Conservation (phyloP, 2,797 vertebrate species). For the Eulemur albifrons region DNA sequence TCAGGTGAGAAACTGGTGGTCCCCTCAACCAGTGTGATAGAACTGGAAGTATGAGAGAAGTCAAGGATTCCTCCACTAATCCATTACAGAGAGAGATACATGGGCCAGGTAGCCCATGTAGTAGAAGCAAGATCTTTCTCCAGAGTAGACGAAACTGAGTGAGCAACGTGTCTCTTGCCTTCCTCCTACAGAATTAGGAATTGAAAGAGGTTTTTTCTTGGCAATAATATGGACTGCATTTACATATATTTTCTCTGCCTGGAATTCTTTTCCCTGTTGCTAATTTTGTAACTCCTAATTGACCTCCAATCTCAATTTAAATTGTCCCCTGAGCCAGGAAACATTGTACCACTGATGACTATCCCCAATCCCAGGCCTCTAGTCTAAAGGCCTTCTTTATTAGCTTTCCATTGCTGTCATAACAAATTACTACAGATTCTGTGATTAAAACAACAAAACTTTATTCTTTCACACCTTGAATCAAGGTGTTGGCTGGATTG, state of each 20-base stretch:
- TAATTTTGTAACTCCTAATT: neutral
- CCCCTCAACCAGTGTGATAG: accelerated
- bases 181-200: neutral
- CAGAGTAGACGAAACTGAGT: neutral
- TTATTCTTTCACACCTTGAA: neutral
- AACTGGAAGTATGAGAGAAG: neutral
- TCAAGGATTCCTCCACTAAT: neutral
- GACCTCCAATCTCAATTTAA: neutral
- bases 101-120: neutral
- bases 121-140: neutral
- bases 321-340: neutral
- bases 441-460: neutral
- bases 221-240: neutral
- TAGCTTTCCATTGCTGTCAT: neutral
- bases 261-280: neutral
- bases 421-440: neutral
- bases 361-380: neutral
- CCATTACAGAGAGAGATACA: neutral
- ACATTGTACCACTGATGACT: neutral
- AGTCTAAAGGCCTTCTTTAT: neutral
- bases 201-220: neutral
- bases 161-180: neutral
- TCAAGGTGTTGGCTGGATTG: neutral
- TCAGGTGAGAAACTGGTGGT: neutral
- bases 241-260: neutral